These are phyloP conservation scores for Clytia hemisphaerica DNA, from an alignment of 30 jellyfish, hydroid and myxozoan species.

Conservation along the genomic window DNA sequence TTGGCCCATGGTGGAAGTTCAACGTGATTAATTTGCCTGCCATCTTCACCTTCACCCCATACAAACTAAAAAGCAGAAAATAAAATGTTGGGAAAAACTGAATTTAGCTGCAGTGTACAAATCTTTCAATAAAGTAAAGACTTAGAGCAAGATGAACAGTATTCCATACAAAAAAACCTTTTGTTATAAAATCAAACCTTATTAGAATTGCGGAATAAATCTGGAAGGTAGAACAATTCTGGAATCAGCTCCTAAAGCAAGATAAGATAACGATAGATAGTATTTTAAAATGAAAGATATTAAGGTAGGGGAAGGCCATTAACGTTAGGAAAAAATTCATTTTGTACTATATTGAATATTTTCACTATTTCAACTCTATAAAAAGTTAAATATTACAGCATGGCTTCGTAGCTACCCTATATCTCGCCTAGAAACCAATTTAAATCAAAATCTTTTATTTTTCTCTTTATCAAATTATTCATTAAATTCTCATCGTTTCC, in stretches of 20 bases:
- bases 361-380: no score
- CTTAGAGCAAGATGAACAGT: background rate
- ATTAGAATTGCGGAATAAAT: conserved; percentile 64
- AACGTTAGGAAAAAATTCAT: no score
- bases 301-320: no score
- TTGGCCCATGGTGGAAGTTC: conserved; percentile 89
- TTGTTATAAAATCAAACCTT: conserved; percentile 37
- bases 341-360: no score
- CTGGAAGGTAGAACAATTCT: conserved; percentile 86
- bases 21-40: conserved; percentile 60
- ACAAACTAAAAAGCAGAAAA: conserved; percentile 40
- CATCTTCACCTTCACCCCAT: conserved; percentile 95
- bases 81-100: background rate
- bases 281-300: background rate
- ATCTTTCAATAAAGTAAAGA: background rate
- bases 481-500: no score
- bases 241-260: conserved; percentile 86
- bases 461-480: no score
- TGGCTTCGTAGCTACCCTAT: no score
- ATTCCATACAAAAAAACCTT: background rate
- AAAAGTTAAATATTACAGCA: no score
- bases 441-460: no score
- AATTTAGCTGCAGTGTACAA: background rate
- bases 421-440: no score
- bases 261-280: background rate